These are phyloP conservation scores for Pempheris klunzingeri DNA, from an alignment of 2,797 vertebrate species.

Conservation along the genomic window DNA sequence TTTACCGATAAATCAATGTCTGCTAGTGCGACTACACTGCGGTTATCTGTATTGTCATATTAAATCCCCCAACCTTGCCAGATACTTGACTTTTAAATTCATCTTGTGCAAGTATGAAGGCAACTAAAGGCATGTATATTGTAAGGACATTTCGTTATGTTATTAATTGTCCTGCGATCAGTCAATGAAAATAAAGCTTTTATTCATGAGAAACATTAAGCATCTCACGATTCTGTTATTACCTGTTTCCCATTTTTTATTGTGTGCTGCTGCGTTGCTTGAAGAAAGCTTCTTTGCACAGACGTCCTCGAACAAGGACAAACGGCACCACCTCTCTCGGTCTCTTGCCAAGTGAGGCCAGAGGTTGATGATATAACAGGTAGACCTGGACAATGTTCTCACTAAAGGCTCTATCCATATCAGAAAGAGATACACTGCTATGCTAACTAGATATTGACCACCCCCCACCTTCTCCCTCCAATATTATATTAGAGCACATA, in stretches of 20 bases:
- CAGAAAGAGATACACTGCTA: constrained; percentile 52
- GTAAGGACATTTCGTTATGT: neutral
- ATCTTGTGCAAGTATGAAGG: neutral
- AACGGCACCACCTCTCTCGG: constrained; percentile 10
- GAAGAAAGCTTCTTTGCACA: constrained; percentile 46
- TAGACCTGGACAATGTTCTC: constrained; percentile 35
- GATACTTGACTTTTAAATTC: neutral
- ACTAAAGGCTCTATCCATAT: constrained; percentile 24
- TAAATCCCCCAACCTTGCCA: neutral
- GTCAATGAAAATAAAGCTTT: neutral
- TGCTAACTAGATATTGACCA: constrained; percentile 70
- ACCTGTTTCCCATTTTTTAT: constrained; percentile 23
- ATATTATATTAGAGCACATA: constrained; percentile 58
- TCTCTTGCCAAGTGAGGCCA: constrained; percentile 30
- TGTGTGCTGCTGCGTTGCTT: constrained; percentile 13
- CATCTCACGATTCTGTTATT: neutral
- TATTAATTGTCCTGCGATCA: neutral
- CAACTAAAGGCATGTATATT: neutral
- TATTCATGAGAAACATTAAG: neutral
- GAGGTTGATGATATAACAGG: constrained; percentile 48
- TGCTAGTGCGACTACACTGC: neutral
- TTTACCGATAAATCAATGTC: neutral
- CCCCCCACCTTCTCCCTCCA: constrained; percentile 15
- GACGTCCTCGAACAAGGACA: constrained; percentile 70
- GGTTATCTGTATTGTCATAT: neutral